Evolutionary conservation across 2,113 vertebrate genomes (phyloP), one percentile per base, ranked within the genome.

Genomic region (Siniperca knerii): DNA sequence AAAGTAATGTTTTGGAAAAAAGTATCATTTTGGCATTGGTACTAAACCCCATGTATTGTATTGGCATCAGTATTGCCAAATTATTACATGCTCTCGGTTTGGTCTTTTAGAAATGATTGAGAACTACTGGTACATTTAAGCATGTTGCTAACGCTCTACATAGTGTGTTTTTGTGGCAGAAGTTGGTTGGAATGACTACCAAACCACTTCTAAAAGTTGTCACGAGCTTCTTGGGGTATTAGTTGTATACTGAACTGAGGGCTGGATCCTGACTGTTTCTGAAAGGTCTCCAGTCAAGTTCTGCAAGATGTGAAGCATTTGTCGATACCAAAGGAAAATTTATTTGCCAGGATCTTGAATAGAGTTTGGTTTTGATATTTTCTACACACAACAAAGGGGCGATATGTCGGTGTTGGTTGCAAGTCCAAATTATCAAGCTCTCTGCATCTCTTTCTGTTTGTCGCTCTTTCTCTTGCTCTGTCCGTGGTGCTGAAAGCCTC

Each of bases 401-500:
- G 33, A 21, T 23, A 54, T 21, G 40, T 40, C 20, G 4, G 60
- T 3, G 44, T 11, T 60, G 52, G 73, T 76, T 81, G 10, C 48
- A 20, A 65, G 54, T 44, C 71, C 15, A 21, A 3, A 65, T 42
- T 73, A 52, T 71, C 0, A 7, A 54, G 71, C 67, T 57, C 57
- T 40, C 80, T 0, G 74, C 71, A 2, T 82, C 71, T 69, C 78
- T 75, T 20, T 64, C 40, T 21, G 8, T 74, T 18, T 66, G 25
- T n/a, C 3, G 1, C 50, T 64, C 20, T 76, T 8, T 55, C 48
- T 57, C 29, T 82, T 7, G n/a, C 75, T 58, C 91, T 91, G 88
- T 91, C 89, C 81, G 20, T 82, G 86, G 82, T 86, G 78, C 91
- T 90, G 87, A 89, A 89, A 92, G 83, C 67, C 62, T 66, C 77